Evolutionary conservation across 2,797 vertebrate species (phyloP), one percentile per base, ranked within the genome.

Genomic region (Enteromius paludinosus): DNA sequence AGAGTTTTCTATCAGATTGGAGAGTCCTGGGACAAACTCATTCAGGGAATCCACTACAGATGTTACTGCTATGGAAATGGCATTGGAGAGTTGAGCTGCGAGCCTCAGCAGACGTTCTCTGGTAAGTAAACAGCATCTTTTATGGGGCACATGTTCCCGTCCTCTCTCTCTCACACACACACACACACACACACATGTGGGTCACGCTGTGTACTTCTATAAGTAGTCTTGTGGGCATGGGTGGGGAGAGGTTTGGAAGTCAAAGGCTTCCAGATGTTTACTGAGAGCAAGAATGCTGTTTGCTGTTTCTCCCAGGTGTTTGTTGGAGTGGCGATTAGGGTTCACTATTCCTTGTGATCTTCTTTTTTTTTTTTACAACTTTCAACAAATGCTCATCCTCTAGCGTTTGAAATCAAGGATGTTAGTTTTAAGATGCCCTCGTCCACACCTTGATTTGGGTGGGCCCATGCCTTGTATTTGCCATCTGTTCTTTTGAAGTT

Each of bases 11-110:
- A 98, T 90, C 97, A 99, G 85, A 97, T 99, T 0, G 98, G 98
- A 81, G 97, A 98, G 62, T 96, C 96, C 0, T 99, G 98, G 97
- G 96, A 97, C 85, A 98, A 98, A 88, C 87, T 93, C 0, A 95
- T 97, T 33, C 96, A 97, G 0, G 96, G 95, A 3, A 90, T 98
- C 87, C 92, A 94, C 82, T 99, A 99, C 92, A 97, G 95, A 90
- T 99, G 98, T 89, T 96, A 96, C 11, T 99, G 98, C 91, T 96
- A 97, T n/a, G 98, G 98, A 23, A 97, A 97, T n/a, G 96, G 98
- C 1, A 94, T 99, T 71, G 98, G 98, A 82, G 98, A 99, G 64
- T 96, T 97, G 92, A 97, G 96, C 49, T 99, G 98, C 52, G 97
- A 99, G 15, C 97, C 97, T 68, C 93, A 97, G 89, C 96, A 96